Evolutionary conservation across 2,797 vertebrate species (phyloP).

Genomic region (Crotalus adamanteus): DNA sequence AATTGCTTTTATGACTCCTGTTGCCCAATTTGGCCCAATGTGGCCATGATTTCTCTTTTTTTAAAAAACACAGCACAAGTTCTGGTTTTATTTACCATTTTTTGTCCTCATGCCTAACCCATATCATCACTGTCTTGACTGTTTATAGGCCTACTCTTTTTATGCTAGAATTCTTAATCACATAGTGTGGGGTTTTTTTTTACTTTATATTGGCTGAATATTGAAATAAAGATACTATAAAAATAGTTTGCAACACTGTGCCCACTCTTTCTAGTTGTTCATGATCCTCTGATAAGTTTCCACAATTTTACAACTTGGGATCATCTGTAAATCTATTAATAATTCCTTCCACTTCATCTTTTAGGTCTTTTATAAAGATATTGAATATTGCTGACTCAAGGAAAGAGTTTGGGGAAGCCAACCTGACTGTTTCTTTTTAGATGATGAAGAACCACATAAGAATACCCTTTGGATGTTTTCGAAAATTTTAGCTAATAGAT

Average conservation of each 20-base stretch:
- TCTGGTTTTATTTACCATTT: not conserved
- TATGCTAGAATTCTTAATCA: not conserved
- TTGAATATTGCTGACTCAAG: not conserved
- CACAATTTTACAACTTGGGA: not conserved
- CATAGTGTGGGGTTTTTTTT: not conserved
- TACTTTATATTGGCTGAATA: not conserved
- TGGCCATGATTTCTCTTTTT: not conserved
- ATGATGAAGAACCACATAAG: not conserved
- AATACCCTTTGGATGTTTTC: not conserved
- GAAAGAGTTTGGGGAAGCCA: not conserved
- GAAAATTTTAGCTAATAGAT: no score
- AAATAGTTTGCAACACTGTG: not conserved
- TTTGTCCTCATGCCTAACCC: not conserved
- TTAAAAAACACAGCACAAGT: not conserved
- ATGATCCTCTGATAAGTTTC: not conserved
- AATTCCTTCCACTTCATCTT: not conserved
- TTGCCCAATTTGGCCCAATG: not conserved
- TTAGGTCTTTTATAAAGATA: not conserved
- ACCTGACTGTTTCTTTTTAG: not conserved
- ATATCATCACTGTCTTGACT: not conserved
- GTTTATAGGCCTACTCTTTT: not conserved
- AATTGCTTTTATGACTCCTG: not conserved
- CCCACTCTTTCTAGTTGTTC: not conserved
- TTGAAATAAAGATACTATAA: not conserved
- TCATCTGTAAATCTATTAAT: not conserved